Base-by-base conservation (phyloP, 1,140 invertebrate genomes). In the Diabrotica virgifera region DNA sequence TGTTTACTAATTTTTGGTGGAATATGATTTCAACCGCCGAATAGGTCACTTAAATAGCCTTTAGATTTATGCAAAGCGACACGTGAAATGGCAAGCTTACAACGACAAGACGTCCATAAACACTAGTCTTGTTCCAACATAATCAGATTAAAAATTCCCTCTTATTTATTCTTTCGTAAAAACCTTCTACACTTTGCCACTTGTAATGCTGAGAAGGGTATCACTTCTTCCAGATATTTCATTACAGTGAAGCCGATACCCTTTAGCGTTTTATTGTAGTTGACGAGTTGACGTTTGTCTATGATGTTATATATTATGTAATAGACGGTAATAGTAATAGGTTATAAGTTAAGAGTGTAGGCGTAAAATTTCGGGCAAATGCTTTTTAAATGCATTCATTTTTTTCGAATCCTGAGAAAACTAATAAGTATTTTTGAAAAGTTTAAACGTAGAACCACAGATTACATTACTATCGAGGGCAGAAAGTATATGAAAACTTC, bases 181-280 rank as follows among this genome's bases (percentile, higher is more conserved):
- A 62, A 62, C 52, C 51, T 14, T 62, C 61, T 62, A 62, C 61
- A 62, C 61, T 62, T 55, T 62, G 61, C 61, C 61, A 62, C 61
- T 62, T 55, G 61, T 50, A 52, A 24, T 40, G 36, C n/a, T 35
- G 12, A 12, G 36, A 36, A 37, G 10, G 35, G 36, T 57, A 57
- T 57, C 55, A 5, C 14, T 53, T 13, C 52, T 53, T 12, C 52
- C 3, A 12, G n/a, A 13, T 24, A 10, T 37, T 57, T 36, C 8
- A 36, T 12, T 13, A 36, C 10, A 57, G 6, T 57, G 10, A 36
- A 57, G 24, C 6, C 24, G 36, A n/a, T 10, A 57, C 11, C 12
- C 36, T 57, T 36, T 36, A 57, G 55, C 11, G 55, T n/a, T 24
- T 24, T 24, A 24, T 4, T 24, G 24, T 24, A 24, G 24, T 24